A percentile compares a stretch with the other conserved stretches of the same genome.
phyloP scores from a whole-genome alignment of 2,888 invertebrate genomes.

The Acleris holmiana region DNA sequence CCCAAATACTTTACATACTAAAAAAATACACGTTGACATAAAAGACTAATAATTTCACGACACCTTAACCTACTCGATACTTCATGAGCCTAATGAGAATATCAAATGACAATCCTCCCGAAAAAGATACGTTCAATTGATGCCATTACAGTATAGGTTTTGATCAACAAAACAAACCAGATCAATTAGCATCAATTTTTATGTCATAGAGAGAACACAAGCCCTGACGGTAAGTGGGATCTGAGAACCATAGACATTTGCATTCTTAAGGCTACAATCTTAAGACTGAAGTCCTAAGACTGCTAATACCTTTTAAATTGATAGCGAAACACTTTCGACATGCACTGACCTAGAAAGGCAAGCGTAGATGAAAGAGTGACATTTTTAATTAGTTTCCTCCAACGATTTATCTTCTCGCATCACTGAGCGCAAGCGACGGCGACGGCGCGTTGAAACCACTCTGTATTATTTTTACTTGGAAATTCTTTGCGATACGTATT shows the following conservation, averaged over 20 bases:
- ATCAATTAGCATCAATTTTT: background rate
- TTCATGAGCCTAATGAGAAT: too few species aligned
- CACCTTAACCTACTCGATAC: too few species aligned
- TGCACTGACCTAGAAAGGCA: conserved; percentile 3
- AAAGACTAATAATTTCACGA: too few species aligned
- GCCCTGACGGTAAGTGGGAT: too few species aligned
- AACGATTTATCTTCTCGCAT: conserved; percentile 14
- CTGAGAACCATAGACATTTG: too few species aligned
- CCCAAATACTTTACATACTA: too few species aligned
- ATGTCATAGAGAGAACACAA: too few species aligned
- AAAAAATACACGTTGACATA: too few species aligned
- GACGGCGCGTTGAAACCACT: background rate
- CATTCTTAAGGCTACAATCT: too few species aligned
- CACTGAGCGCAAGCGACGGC: conserved; percentile 4
- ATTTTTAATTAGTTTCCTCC: conserved; percentile 16
- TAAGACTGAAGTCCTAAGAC: too few species aligned
- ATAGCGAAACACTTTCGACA: conserved; percentile 2
- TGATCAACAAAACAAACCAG: background rate
- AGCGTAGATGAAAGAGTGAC: conserved; percentile 13
- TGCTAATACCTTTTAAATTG: background rate
- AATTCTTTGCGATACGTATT: conserved; percentile 2
- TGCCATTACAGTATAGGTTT: background rate
- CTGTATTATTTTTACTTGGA: conserved; percentile 3
- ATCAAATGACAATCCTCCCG: too few species aligned
- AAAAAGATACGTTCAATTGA: too few species aligned